Evolutionary conservation across 2,888 invertebrate genomes (phyloP).

Genomic region (Pinctada fucata): DNA sequence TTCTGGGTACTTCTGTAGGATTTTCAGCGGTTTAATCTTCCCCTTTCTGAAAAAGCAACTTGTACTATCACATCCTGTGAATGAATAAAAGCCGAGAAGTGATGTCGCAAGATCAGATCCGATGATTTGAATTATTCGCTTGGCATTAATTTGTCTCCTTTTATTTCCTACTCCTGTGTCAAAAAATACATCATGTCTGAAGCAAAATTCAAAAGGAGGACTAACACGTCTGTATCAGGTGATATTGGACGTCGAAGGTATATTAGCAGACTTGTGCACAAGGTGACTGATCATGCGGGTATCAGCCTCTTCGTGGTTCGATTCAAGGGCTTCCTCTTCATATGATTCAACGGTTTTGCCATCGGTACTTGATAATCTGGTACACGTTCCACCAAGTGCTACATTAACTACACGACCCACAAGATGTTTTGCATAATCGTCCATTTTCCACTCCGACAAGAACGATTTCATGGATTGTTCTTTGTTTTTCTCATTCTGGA

Average conservation of each 20-base stretch:
- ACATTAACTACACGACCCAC: neutral
- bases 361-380: neutral
- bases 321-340: neutral
- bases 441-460: neutral
- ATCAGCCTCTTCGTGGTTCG: neutral
- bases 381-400: neutral
- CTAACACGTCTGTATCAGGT: neutral
- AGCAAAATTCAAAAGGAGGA: neutral
- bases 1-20: neutral
- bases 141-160: neutral
- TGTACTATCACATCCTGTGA: neutral
- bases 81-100: neutral
- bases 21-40: neutral
- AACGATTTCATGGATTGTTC: neutral
- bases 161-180: neutral
- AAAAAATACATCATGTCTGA: neutral
- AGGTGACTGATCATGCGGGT: neutral
- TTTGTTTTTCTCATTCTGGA: neutral
- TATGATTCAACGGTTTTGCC: neutral
- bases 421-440: neutral
- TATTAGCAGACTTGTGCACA: neutral
- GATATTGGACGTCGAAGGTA: neutral
- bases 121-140: neutral
- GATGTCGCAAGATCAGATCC: neutral
- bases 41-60: neutral